Base-by-base conservation (phyloP, 1,140 invertebrate genomes). In the Drosophila rhopaloa region DNA sequence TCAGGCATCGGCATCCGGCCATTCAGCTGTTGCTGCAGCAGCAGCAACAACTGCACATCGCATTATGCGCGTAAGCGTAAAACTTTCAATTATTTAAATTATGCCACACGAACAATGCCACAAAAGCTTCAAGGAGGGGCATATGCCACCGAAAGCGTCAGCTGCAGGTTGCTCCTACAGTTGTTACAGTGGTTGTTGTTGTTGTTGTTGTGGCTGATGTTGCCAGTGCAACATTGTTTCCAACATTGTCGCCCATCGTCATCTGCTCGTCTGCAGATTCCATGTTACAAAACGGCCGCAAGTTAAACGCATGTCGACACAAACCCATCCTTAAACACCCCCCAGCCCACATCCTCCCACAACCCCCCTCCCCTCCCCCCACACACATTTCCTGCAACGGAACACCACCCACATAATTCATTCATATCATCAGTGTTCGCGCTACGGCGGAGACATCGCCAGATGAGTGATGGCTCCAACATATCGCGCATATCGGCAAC, bases 81-180 rank as follows among this genome's bases (percentile, higher is more conserved):
- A 91, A 91, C 83, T 91, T 91, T 91, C 88, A 91, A 91, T 91
- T 91, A 91, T 91, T 91, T 91, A 91, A 91, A 91, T 91, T 84
- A 91, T 84, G 85, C 88, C 89, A 88, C 88, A 91, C 75, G 88
- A 91, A 90, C 82, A 90, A 90, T 91, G 78, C 82, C 86, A 70
- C 86, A 90, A 67, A 85, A 70, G 71, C 79, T 65, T 27, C 46
- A 51, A 43, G 62, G 41, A 2, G 73, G 54, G 50, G 44, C 79
- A 90, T 79, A 84, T 88, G 79, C 83, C 72, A 78, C 67, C 50
- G 56, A 51, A 60, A 67, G 75, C 67, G 62, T 78, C 74, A 85
- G 81, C 81, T 86, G 81, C 82, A 81, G 82, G 72, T 73, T 84
- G 63, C 47, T 55, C 41, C 47, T 54, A 58, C 14, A 48, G 60